Conservation (phyloP, 2,113 vertebrate species). For the Clarias batrachus region DNA sequence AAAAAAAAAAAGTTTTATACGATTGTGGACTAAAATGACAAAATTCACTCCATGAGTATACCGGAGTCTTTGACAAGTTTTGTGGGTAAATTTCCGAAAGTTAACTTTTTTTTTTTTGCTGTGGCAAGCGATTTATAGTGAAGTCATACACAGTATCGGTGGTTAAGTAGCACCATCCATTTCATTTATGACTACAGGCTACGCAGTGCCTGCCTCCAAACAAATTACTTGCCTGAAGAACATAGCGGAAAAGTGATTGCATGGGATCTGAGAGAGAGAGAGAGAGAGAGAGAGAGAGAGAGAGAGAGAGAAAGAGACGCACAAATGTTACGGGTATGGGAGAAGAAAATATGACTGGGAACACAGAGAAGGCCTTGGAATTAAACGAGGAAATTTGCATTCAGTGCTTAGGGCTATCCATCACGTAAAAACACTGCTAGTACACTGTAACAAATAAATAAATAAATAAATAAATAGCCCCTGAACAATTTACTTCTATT, state of each 20-base stretch:
- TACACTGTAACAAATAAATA: not conserved
- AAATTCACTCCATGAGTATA: not conserved
- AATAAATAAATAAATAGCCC: not conserved
- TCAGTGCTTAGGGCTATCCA: not conserved
- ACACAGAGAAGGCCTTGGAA: not conserved
- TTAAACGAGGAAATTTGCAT: not conserved
- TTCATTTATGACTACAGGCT: constrained; percentile 12
- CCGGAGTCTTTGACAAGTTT: not conserved
- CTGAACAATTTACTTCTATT: not conserved
- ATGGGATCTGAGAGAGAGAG: not conserved
- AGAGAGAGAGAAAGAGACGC: not conserved
- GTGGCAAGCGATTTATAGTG: not conserved
- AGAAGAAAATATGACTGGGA: constrained; percentile 12
- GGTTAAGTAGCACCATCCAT: constrained; percentile 1
- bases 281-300: too few species aligned
- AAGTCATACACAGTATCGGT: not conserved
- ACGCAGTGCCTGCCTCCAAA: not conserved
- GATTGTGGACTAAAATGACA: not conserved
- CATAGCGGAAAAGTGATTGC: constrained; percentile 4
- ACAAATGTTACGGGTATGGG: not conserved
- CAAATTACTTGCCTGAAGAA: constrained; percentile 23
- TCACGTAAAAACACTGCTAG: not conserved
- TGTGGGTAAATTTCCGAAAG: not conserved
- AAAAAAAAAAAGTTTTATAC: not conserved
- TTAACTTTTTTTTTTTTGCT: not conserved